Evolutionary conservation across 2,113 vertebrate genomes (phyloP).

Genomic region (Rafetus swinhoei): DNA sequence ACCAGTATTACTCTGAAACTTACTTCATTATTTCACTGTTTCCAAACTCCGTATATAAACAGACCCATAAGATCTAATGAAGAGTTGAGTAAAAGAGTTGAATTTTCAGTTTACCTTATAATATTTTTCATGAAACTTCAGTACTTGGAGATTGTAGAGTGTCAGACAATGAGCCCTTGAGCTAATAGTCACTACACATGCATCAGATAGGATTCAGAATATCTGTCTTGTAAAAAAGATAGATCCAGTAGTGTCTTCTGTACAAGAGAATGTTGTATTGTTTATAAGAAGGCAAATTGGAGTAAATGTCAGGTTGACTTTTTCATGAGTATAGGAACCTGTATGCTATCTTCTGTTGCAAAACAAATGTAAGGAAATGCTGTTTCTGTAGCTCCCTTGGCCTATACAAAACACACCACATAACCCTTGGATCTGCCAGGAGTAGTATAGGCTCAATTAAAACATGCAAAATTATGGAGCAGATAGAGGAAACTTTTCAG

Average conservation of each 20-base stretch:
- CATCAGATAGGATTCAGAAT: not conserved
- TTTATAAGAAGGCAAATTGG: not conserved
- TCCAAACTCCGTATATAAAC: rapidly evolving
- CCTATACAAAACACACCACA: not conserved
- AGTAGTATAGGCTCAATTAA: not conserved
- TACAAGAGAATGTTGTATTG: not conserved
- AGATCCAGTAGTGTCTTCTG: not conserved
- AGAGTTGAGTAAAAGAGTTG: not conserved
- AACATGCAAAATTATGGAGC: not conserved
- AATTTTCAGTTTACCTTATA: not conserved
- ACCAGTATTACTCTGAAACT: not conserved
- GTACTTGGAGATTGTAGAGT: not conserved
- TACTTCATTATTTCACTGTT: not conserved
- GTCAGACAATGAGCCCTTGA: not conserved
- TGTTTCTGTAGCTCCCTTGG: not conserved
- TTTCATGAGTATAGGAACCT: not conserved
- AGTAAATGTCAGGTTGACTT: not conserved
- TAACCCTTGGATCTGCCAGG: not conserved
- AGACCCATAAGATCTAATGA: not conserved
- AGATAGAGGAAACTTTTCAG: not conserved
- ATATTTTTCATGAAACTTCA: not conserved
- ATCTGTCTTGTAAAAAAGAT: not conserved
- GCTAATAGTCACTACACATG: not conserved
- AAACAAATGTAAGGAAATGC: not conserved
- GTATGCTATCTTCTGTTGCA: not conserved